Evolutionary conservation across 2,113 vertebrate genomes (phyloP).

Genomic region (Dicerorhinus sumatrensis): DNA sequence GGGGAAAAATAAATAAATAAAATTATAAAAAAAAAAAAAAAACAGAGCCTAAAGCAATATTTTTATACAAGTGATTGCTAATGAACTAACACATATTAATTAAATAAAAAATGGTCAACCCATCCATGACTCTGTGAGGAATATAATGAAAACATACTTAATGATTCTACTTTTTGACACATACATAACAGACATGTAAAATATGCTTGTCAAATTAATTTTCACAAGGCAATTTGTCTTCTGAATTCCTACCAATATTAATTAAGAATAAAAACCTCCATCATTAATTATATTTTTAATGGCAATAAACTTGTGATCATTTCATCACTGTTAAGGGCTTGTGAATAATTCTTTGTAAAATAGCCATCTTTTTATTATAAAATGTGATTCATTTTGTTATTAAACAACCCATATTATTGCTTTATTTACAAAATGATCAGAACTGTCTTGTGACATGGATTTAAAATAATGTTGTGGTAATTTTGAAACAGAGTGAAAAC

Average conservation of each 20-base stretch:
- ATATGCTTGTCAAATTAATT: slow-evolving; percentile 49
- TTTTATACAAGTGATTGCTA: background rate
- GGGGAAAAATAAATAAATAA: no score
- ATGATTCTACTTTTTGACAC: slow-evolving; percentile 29
- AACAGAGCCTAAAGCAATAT: background rate
- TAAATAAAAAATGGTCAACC: slow-evolving; percentile 59
- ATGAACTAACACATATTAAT: slow-evolving; percentile 51
- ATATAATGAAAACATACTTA: slow-evolving; percentile 49
- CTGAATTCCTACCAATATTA: slow-evolving; percentile 53
- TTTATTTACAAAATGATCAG: background rate
- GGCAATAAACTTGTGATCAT: slow-evolving; percentile 18
- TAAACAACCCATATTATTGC: background rate
- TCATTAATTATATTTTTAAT: slow-evolving; percentile 66
- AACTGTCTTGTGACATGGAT: background rate
- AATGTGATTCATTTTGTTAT: background rate
- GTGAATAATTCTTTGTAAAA: background rate
- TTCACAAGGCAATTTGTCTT: background rate
- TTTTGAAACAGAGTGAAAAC: background rate
- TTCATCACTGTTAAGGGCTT: background rate
- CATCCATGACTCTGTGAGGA: slow-evolving; percentile 37
- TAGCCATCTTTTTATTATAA: background rate
- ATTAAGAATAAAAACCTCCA: slow-evolving; percentile 39
- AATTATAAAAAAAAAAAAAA: background rate
- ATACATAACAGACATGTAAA: slow-evolving; percentile 41
- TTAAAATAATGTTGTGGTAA: background rate